Conservation (phyloP, 2,113 vertebrate genomes). For the Hylia prasina region DNA sequence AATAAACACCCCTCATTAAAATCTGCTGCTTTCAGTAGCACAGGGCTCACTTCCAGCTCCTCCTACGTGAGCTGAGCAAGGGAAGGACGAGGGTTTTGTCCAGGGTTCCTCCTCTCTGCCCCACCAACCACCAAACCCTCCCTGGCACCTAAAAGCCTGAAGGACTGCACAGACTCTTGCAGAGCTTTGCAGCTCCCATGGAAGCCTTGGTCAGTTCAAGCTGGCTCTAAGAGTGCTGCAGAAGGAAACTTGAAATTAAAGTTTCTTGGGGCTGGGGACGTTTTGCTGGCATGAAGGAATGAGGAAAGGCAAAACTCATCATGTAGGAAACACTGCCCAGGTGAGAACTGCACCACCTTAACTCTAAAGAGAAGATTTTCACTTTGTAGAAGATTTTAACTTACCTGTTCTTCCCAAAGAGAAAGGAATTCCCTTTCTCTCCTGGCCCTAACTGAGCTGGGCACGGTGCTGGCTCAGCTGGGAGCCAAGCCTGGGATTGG, state of each 20-base stretch:
- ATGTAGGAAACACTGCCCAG: rapidly evolving
- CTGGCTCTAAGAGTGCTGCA: neutral
- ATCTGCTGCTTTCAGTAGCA: neutral
- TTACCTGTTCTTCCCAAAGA: neutral
- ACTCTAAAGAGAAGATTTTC: rapidly evolving
- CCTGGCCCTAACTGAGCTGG: neutral
- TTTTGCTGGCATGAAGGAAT: neutral
- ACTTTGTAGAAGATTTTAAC: neutral
- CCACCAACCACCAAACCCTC: neutral
- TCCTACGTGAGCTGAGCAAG: neutral
- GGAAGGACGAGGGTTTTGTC: neutral
- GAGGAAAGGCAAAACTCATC: neutral
- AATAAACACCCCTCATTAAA: neutral
- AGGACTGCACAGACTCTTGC: rapidly evolving
- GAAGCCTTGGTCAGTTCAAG: neutral
- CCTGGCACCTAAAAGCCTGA: neutral
- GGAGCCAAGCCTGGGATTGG: rapidly evolving
- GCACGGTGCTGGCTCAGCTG: neutral
- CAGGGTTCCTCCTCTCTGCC: neutral
- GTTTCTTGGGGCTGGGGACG: neutral
- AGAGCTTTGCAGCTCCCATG: neutral
- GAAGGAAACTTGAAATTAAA: neutral
- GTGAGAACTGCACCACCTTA: neutral
- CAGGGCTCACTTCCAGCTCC: neutral
- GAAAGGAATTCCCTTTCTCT: neutral